phyloP scores from a whole-genome alignment of 2,888 invertebrate species.

The Tenthredo amoena region DNA sequence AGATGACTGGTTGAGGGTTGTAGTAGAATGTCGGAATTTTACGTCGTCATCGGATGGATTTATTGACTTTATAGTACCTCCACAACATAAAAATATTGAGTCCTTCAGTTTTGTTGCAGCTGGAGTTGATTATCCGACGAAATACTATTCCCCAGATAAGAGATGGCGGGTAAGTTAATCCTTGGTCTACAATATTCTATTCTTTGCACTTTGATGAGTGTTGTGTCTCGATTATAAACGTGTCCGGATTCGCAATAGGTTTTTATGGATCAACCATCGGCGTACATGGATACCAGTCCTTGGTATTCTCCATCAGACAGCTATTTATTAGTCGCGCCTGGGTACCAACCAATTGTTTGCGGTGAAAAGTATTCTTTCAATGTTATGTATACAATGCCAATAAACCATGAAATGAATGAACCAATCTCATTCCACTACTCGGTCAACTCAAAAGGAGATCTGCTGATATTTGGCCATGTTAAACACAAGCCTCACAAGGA shows the following conservation, averaged over 20 bases:
- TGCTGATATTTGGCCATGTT: slow-evolving; percentile 73
- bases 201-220: not conserved
- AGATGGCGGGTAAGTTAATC: slow-evolving; percentile 71
- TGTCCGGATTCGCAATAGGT: slow-evolving; percentile 63
- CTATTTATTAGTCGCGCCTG: slow-evolving; percentile 71
- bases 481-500: slow-evolving; percentile 73
- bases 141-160: slow-evolving; percentile 76
- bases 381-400: slow-evolving; percentile 73
- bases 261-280: slow-evolving; percentile 75
- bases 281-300: slow-evolving; percentile 72
- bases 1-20: slow-evolving; percentile 72
- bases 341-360: slow-evolving; percentile 73
- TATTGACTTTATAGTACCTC: slow-evolving; percentile 75
- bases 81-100: slow-evolving; percentile 73
- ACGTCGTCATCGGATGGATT: slow-evolving; percentile 74
- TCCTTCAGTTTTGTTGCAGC: slow-evolving; percentile 73
- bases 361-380: slow-evolving; percentile 76
- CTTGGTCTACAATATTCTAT: not conserved
- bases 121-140: slow-evolving; percentile 74
- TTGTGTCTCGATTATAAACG: not conserved
- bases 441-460: slow-evolving; percentile 73
- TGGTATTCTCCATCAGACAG: slow-evolving; percentile 76
- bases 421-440: slow-evolving; percentile 73
- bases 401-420: slow-evolving; percentile 61
- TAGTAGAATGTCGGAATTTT: slow-evolving; percentile 75